Percentiles rank a stretch among this genome's conserved stretches.
phyloP scores from a whole-genome alignment of 2,888 invertebrate genomes.

The Cetonia aurata region DNA sequence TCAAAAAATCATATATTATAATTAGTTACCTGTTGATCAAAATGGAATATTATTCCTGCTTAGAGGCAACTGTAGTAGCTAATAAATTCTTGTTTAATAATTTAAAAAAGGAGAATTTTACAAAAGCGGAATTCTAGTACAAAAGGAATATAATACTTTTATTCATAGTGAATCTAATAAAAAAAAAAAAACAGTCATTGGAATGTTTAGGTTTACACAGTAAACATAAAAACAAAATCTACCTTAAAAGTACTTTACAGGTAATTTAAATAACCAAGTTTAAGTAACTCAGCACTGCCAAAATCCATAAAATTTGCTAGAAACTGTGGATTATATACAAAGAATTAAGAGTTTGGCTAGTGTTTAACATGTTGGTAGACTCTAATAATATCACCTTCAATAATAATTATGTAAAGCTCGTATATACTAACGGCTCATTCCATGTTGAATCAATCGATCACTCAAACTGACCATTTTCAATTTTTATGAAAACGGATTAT shows the following conservation, averaged over 20 bases:
- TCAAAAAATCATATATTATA: no score
- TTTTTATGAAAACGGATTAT: no score
- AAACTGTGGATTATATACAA: constrained; percentile 13
- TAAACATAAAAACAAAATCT: constrained; percentile 36
- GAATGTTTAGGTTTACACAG: constrained; percentile 44
- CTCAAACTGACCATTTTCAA: no score
- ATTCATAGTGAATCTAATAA: constrained; percentile 11
- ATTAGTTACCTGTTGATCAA: no score
- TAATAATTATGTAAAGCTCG: constrained; percentile 12
- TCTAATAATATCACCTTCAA: constrained; percentile 35
- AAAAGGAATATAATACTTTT: constrained; percentile 26
- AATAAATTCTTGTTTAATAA: no score
- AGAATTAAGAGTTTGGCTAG: constrained; percentile 9
- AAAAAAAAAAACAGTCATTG: constrained; percentile 36
- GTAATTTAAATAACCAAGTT: constrained; percentile 21
- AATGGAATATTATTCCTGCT: no score
- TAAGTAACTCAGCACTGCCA: constrained; percentile 17
- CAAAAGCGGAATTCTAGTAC: no score
- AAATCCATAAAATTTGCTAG: background rate
- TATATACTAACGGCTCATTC: no score
- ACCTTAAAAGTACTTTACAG: constrained; percentile 33
- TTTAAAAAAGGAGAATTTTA: no score
- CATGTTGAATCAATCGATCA: no score
- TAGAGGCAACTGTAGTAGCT: no score
- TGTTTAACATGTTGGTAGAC: constrained; percentile 27